Conservation (phyloP, 2,888 invertebrate genomes). For the Hanleya hanleyi region DNA sequence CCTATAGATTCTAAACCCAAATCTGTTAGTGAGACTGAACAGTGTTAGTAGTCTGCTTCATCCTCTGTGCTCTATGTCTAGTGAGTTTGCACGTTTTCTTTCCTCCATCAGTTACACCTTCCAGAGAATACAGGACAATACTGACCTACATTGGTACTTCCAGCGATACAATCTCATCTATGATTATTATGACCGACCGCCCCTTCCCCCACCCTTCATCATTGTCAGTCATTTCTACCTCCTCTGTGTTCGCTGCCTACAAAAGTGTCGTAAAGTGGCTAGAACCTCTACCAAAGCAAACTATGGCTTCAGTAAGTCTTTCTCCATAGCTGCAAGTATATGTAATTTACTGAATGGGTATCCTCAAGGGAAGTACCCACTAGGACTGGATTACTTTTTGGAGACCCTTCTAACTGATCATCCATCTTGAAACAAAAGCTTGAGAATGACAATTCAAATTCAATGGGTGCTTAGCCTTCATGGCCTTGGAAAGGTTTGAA, state of each 20-base stretch:
- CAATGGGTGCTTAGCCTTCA: too few species aligned
- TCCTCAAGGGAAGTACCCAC: too few species aligned
- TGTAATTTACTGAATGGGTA: too few species aligned
- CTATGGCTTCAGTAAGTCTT: slow-evolving; percentile 15
- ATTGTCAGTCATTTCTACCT: slow-evolving; percentile 60
- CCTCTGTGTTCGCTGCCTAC: slow-evolving; percentile 35
- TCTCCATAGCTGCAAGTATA: too few species aligned
- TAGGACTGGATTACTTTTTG: too few species aligned
- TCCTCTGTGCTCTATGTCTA: slow-evolving; percentile 14
- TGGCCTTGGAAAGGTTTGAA: too few species aligned
- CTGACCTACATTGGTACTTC: slow-evolving; percentile 70
- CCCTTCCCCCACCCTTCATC: slow-evolving; percentile 70
- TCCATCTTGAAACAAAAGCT: too few species aligned
- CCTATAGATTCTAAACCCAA: too few species aligned
- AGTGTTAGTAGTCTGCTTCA: too few species aligned
- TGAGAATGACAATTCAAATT: too few species aligned
- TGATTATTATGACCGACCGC: slow-evolving; percentile 68
- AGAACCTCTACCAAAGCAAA: background rate
- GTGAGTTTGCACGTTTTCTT: background rate
- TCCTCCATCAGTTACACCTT: slow-evolving; percentile 66
- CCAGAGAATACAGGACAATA: slow-evolving; percentile 65
- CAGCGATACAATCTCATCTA: slow-evolving; percentile 69
- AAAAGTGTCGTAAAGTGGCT: slow-evolving; percentile 28
- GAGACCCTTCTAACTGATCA: too few species aligned
- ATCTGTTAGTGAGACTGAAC: too few species aligned